phyloP scores from a whole-genome alignment of 2,797 vertebrate species.

The Lacerta bilineata region DNA sequence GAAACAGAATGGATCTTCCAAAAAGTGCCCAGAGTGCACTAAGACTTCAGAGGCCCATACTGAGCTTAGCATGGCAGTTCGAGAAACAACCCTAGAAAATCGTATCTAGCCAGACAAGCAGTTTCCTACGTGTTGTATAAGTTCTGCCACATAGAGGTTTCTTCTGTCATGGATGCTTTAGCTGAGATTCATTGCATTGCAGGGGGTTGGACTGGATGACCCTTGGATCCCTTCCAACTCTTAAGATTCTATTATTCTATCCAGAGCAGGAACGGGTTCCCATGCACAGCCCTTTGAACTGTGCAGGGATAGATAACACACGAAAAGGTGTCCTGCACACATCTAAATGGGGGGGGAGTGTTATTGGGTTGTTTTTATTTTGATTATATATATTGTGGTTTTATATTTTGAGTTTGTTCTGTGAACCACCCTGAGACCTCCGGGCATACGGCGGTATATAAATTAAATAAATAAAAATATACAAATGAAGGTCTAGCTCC shows the following conservation, averaged over 20 bases:
- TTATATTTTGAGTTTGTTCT: too few species aligned
- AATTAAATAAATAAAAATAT: too few species aligned
- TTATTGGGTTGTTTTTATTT: too few species aligned
- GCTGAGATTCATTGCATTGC: too few species aligned
- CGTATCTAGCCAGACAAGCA: neutral
- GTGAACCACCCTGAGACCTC: too few species aligned
- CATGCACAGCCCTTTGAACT: neutral
- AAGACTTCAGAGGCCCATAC: neutral
- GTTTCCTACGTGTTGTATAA: neutral
- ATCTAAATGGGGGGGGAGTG: neutral
- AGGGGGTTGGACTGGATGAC: too few species aligned
- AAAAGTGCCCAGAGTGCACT: neutral
- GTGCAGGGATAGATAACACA: neutral
- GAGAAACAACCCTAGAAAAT: neutral
- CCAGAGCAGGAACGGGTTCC: neutral
- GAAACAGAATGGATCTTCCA: neutral
- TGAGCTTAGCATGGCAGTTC: neutral
- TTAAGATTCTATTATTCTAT: too few species aligned
- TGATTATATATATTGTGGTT: too few species aligned
- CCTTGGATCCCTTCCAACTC: too few species aligned
- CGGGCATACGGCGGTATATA: too few species aligned
- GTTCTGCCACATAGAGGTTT: neutral
- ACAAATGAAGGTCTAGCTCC: neutral
- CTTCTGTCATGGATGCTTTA: too few species aligned
- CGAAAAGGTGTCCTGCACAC: neutral